Base-by-base conservation (phyloP, 2,113 vertebrate genomes). In the Pituophis catenifer region DNA sequence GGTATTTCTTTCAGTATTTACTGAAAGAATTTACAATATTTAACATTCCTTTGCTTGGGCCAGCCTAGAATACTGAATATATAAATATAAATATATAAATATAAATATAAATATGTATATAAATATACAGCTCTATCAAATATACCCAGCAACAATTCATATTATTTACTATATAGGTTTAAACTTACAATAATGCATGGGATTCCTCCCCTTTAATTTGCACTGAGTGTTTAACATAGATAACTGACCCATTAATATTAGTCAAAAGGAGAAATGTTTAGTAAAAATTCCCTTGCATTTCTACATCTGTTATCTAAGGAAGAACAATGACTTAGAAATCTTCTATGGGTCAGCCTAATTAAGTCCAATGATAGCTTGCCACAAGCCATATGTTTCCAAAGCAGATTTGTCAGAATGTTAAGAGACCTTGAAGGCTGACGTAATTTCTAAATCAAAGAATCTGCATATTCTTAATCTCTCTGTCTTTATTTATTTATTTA, bases 221-320 rank as follows among this genome's bases (percentile, higher is more conserved):
- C 54, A 38, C 15, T 89, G 54, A 50, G 9, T 86, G 38, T 12
- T 23, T 86, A 21, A 86, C 13, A 12, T 88, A n/a, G 29, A 54
- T n/a, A 54, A 88, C 8, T 19, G 29, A 29, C 3, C 50, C 89
- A 89, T 90, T 10, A 50, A 26, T 3, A 44, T 33, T 1, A 1
- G 0, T 65, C 50, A 1, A 89, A 92, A 89, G 93, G 87, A 0
- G 3, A n/a, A 26, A 26, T 0, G 0, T 70, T 88, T 38, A 1
- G 1, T 15, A 50, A 0, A 1, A 81, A 93, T 38, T 75, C 44
- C 0, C 53, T 33, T 87, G 44, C 44, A 0, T 0, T 50, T 86
- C 52, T 26, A 5, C 23, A 1, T 0, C n/a, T 0, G 0, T 70
- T 52, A 57, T 3, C 0, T 26, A 57, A 85, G 8, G 33, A 29